phyloP scores from a whole-genome alignment of 2,888 invertebrate genomes.

The Yponomeuta plumbellus region DNA sequence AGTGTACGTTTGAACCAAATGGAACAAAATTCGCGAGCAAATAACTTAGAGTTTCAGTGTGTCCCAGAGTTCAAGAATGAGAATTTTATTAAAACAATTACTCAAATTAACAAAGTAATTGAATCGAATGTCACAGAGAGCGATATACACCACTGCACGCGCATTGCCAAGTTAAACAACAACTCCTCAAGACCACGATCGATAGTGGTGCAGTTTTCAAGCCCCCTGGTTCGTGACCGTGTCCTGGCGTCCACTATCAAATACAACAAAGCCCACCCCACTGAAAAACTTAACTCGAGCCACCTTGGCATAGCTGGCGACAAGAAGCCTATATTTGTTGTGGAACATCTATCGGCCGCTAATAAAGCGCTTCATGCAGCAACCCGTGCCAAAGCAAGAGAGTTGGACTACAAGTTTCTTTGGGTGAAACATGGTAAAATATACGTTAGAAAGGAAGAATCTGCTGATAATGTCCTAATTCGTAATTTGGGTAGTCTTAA shows the following conservation, averaged over 20 bases:
- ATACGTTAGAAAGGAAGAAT: conserved; percentile 1
- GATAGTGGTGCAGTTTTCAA: conserved; percentile 23
- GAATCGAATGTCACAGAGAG: conserved; percentile 9
- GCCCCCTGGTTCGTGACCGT: conserved; percentile 20
- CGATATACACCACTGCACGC: conserved; percentile 18
- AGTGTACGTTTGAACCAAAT: not conserved
- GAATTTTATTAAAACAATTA: conserved; percentile 18
- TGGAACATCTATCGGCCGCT: conserved; percentile 5
- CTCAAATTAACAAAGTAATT: conserved; percentile 15
- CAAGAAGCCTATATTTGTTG: not conserved
- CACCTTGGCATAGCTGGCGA: conserved; percentile 11
- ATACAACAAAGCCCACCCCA: conserved; percentile 22
- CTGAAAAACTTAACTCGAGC: conserved; percentile 4
- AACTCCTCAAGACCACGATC: conserved; percentile 21
- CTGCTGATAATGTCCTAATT: not conserved
- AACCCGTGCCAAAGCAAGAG: not conserved
- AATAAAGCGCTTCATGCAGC: conserved; percentile 9
- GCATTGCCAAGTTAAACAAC: conserved; percentile 20
- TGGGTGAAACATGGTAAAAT: conserved; percentile 12
- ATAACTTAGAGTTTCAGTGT: conserved; percentile 23
- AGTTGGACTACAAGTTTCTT: conserved; percentile 8
- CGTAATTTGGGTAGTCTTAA: not conserved
- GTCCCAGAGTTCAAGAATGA: conserved; percentile 22
- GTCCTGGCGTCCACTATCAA: conserved; percentile 20
- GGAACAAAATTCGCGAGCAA: conserved; percentile 21